These are phyloP conservation scores for Pollenia angustigena DNA, from an alignment of 2,888 invertebrate genomes.

Conservation along the genomic window DNA sequence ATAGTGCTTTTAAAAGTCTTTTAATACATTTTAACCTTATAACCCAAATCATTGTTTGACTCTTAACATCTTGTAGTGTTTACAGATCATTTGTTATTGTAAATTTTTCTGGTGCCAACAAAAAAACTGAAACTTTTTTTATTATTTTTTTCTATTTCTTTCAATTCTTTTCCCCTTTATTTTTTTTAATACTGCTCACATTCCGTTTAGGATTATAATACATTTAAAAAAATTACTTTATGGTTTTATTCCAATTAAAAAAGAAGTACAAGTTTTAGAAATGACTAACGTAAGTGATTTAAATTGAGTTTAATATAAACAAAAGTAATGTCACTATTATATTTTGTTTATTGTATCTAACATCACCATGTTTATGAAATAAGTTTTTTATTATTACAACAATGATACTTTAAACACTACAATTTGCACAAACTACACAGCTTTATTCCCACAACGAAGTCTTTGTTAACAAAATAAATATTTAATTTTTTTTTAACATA, in stretches of 20 bases:
- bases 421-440: slow-evolving; percentile 50
- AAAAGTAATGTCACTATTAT: slow-evolving; percentile 17
- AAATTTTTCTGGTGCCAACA: neutral
- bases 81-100: slow-evolving; percentile 64
- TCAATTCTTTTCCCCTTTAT: slow-evolving; percentile 54
- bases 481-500: too few relatives aligned
- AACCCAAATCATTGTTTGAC: neutral
- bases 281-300: slow-evolving; percentile 79
- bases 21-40: neutral
- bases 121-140: slow-evolving; percentile 18
- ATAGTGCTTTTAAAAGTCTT: neutral
- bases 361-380: slow-evolving; percentile 35
- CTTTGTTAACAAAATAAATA: too few relatives aligned
- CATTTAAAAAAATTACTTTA: slow-evolving; percentile 81
- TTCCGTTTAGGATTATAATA: slow-evolving; percentile 79
- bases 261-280: slow-evolving; percentile 81
- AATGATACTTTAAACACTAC: slow-evolving; percentile 70
- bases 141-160: slow-evolving; percentile 49
- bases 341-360: slow-evolving; percentile 59
- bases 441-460: neutral
- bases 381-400: slow-evolving; percentile 19
- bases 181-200: slow-evolving; percentile 65
- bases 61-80: slow-evolving; percentile 72
- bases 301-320: slow-evolving; percentile 14
- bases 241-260: slow-evolving; percentile 81